These are phyloP conservation scores for Portevinia maculata DNA, from an alignment of 2,888 invertebrate genomes.

Conservation along the genomic window DNA sequence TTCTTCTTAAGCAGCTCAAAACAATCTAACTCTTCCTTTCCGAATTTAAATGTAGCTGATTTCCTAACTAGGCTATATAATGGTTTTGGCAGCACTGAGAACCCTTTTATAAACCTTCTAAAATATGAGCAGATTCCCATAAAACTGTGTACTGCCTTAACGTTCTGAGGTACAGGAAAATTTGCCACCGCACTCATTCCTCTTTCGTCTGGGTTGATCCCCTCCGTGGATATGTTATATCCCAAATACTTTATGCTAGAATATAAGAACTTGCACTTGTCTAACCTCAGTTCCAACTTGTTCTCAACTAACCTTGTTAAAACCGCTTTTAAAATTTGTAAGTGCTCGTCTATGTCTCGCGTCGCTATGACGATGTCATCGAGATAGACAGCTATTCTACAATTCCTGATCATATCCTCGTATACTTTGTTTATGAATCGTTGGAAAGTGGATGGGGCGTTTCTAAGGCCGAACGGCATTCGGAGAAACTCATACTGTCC, in stretches of 20 bases:
- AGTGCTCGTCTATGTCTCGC: neutral
- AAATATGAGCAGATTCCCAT: too few relatives aligned
- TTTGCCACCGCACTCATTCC: neutral
- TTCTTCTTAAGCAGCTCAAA: neutral
- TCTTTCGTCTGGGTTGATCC: slow-evolving; percentile 12
- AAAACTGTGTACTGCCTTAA: too few relatives aligned
- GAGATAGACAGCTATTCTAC: neutral
- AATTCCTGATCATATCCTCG: neutral
- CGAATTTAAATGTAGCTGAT: too few relatives aligned
- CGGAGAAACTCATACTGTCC: slow-evolving; percentile 8
- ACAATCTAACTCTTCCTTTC: neutral
- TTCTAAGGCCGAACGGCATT: slow-evolving; percentile 22
- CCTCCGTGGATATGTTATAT: slow-evolving; percentile 14
- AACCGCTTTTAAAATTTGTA: slow-evolving; percentile 5
- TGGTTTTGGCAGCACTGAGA: too few relatives aligned
- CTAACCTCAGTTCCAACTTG: slow-evolving; percentile 6
- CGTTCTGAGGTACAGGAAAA: too few relatives aligned
- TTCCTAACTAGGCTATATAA: too few relatives aligned
- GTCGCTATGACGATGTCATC: slow-evolving; percentile 13
- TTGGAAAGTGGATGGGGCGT: slow-evolving; percentile 10
- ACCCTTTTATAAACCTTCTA: too few relatives aligned
- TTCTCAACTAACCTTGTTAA: slow-evolving; percentile 11
- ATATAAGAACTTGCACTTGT: slow-evolving; percentile 5
- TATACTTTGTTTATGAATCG: slow-evolving; percentile 1
- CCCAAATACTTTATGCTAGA: slow-evolving; percentile 13